Evolutionary conservation across 2,888 invertebrate species (phyloP), one percentile per base, ranked within the genome.

Genomic region (Ceriagrion tenellum): DNA sequence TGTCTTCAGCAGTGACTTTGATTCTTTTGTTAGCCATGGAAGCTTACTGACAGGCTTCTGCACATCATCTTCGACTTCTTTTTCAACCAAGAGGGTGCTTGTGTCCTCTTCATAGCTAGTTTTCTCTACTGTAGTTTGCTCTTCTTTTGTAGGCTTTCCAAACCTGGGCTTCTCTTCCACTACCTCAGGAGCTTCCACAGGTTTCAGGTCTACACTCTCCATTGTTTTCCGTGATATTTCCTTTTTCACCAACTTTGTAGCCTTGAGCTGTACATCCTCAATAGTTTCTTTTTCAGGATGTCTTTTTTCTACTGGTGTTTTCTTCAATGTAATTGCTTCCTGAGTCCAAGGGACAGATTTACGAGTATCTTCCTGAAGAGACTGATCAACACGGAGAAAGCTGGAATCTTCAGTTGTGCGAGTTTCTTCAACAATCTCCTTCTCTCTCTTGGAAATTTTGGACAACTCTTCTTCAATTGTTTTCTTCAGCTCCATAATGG

Each of bases 291-390:
- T 97, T 13, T 96, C 96, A 35, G 97, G 96, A 95, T 97, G 97
- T 96, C 97, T 97, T 95, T 96, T 96, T 95, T 97, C 96, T 40
- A 96, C 96, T 96, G 96, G 96, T 93, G 74, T 74, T 89, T 95
- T 95, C 95, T 55, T 98, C 55, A 98, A 96, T 88, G 96, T 97
- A 35, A 98, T 97, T 96, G 97, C 97, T 97, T 98, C 98, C 96
- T 98, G 97, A 4, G 98, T 98, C 98, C 98, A 98, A 26, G 98
- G 97, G 96, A 97, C 96, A 59, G 95, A 1, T 96, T 96, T 95
- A 23, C 56, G 18, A 30, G 55, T 91, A 23, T 40, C 93, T 74
- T 93, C 35, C 47, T 93, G 63, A 47, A 93, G 47, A 47, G 93
- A 47, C 26, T 93, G 23, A 69, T 93, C 93, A 93, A 93, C 35